phyloP scores from a whole-genome alignment of 2,888 invertebrate species.

The Syrphus vitripennis region DNA sequence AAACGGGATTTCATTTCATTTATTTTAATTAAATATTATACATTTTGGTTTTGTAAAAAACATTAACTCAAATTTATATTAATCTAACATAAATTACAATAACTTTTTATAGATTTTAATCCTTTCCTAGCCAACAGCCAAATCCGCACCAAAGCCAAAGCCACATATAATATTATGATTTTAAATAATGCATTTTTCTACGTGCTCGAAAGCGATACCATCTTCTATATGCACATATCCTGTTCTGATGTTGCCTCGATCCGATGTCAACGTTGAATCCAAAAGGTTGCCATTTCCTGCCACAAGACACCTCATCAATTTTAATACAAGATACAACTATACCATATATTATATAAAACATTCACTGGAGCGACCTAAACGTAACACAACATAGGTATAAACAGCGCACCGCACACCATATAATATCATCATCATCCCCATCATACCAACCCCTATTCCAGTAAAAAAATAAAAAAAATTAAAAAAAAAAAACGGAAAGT shows the following conservation, averaged over 20 bases:
- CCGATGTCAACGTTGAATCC: conserved; percentile 30
- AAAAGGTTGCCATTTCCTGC: conserved; percentile 57
- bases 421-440: neutral
- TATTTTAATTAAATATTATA: too few species aligned
- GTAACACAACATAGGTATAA: neutral
- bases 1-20: too few species aligned
- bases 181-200: conserved; percentile 20
- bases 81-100: neutral
- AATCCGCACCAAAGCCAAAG: neutral
- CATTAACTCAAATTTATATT: neutral
- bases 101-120: neutral
- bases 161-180: conserved; percentile 3
- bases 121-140: neutral
- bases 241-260: neutral
- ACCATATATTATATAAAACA: neutral
- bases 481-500: neutral
- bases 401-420: neutral
- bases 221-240: conserved; percentile 25
- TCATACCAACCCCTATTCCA: neutral
- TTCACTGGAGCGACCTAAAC: conserved; percentile 13
- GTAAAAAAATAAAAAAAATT: too few species aligned
- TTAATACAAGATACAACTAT: conserved; percentile 12
- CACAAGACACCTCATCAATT: conserved; percentile 67
- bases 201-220: neutral
- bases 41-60: too few species aligned